Conservation (phyloP, 2,113 vertebrate species). For the Datnioides undecimradiatus region DNA sequence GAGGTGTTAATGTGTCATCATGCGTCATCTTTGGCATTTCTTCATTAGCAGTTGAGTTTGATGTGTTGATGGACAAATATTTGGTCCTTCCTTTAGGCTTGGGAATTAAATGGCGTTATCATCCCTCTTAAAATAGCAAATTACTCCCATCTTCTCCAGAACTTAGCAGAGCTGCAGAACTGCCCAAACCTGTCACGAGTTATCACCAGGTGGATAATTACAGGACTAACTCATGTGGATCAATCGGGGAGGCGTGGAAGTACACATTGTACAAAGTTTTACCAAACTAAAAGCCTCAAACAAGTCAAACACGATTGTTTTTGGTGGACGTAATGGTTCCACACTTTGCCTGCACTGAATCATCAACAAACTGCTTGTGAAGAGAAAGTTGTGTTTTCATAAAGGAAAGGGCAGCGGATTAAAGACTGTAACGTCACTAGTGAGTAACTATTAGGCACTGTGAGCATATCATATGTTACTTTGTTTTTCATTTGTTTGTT, state of each 20-base stretch:
- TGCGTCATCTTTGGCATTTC: not conserved
- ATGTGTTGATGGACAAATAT: not conserved
- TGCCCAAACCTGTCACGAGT: not conserved
- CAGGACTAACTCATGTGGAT: not conserved
- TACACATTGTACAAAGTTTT: no score
- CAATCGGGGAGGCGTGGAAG: no score
- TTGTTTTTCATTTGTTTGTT: not conserved
- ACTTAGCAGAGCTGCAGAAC: not conserved
- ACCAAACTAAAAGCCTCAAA: not conserved
- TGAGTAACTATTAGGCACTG: no score
- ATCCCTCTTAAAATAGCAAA: not conserved
- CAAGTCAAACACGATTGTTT: not conserved
- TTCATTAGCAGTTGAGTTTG: not conserved
- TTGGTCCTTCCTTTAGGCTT: not conserved
- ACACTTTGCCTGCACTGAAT: not conserved
- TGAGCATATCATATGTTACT: no score
- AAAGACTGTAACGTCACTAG: no score
- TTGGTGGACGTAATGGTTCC: not conserved
- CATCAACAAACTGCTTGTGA: not conserved
- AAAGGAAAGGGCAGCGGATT: not conserved
- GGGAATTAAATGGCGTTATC: not conserved
- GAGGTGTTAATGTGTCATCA: conserved; percentile 18
- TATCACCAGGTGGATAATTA: not conserved
- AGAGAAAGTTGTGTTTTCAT: not conserved
- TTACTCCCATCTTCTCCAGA: not conserved